A percentile compares a stretch with the other conserved stretches of the same genome.
Evolutionary conservation across 2,797 vertebrate genomes (phyloP).

Genomic region (Urocyon cinereoargenteus): DNA sequence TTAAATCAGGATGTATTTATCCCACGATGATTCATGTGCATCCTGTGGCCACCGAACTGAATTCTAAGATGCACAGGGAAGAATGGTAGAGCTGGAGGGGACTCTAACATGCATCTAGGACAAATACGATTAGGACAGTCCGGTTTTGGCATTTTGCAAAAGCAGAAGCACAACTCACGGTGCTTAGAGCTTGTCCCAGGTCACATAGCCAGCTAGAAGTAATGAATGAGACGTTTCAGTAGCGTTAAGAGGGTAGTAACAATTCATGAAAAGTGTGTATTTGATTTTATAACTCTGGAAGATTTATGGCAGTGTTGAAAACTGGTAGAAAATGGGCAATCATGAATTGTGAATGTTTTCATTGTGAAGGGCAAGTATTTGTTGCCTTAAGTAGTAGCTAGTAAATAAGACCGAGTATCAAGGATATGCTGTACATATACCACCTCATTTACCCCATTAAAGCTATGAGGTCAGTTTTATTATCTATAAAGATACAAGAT

Average conservation of each 20-base stretch:
- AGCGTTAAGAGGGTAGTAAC: neutral
- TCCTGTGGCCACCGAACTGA: neutral
- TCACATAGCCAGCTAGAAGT: neutral
- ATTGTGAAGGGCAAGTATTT: slow-evolving; percentile 41
- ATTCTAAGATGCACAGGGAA: neutral
- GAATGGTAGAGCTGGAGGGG: neutral
- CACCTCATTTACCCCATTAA: neutral
- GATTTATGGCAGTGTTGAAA: neutral
- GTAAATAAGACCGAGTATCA: neutral
- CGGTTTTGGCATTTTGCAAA: slow-evolving; percentile 15
- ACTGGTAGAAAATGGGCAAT: neutral
- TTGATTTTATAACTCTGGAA: slow-evolving; percentile 40
- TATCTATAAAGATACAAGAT: neutral
- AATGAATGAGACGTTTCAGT: slow-evolving; percentile 6
- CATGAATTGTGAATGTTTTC: neutral
- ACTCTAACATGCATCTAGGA: neutral
- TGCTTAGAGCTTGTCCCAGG: neutral
- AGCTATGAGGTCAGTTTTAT: neutral
- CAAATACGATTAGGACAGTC: neutral
- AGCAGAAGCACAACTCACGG: neutral
- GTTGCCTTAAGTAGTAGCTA: neutral
- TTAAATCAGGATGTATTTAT: slow-evolving; percentile 27
- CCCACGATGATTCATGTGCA: neutral
- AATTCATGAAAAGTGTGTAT: slow-evolving; percentile 34
- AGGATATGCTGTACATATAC: neutral